Evolutionary conservation across 2,797 vertebrate species (phyloP).

Genomic region (Dipus sagitta): DNA sequence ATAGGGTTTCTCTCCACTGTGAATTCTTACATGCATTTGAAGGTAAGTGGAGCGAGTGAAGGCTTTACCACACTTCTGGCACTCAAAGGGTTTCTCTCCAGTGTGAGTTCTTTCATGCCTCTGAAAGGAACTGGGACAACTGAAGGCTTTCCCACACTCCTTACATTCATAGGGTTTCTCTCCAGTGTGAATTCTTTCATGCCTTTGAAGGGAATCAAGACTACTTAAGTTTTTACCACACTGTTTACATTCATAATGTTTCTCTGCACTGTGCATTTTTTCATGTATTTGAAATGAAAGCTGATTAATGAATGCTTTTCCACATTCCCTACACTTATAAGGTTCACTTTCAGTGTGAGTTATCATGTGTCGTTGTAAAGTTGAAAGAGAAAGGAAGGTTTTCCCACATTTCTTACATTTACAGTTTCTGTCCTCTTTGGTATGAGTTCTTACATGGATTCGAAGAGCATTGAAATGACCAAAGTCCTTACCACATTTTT

Average conservation of each 20-base stretch:
- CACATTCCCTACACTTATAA: slow-evolving; percentile 41
- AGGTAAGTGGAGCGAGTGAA: not conserved
- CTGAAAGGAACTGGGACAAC: not conserved
- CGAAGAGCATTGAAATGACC: not conserved
- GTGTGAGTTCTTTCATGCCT: not conserved
- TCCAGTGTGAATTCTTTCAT: not conserved
- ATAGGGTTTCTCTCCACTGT: slow-evolving; percentile 62
- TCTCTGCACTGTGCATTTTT: not conserved
- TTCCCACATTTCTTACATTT: slow-evolving; percentile 61
- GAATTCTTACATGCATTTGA: not conserved
- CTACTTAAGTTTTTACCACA: not conserved
- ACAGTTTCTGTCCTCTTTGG: not conserved
- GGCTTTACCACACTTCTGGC: not conserved
- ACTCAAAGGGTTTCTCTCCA: not conserved
- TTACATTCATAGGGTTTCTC: not conserved
- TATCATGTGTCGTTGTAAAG: not conserved
- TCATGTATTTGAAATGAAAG: slow-evolving; percentile 21
- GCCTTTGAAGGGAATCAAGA: not conserved
- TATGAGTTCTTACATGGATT: slow-evolving; percentile 37
- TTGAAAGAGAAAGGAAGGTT: slow-evolving; percentile 1
- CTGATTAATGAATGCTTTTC: slow-evolving; percentile 41
- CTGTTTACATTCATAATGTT: not conserved
- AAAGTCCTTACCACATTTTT: slow-evolving; percentile 57
- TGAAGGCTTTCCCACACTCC: not conserved
- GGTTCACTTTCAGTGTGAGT: slow-evolving; percentile 28